Evolutionary conservation across 2,113 vertebrate genomes (phyloP).

Genomic region (Corvus hawaiiensis): DNA sequence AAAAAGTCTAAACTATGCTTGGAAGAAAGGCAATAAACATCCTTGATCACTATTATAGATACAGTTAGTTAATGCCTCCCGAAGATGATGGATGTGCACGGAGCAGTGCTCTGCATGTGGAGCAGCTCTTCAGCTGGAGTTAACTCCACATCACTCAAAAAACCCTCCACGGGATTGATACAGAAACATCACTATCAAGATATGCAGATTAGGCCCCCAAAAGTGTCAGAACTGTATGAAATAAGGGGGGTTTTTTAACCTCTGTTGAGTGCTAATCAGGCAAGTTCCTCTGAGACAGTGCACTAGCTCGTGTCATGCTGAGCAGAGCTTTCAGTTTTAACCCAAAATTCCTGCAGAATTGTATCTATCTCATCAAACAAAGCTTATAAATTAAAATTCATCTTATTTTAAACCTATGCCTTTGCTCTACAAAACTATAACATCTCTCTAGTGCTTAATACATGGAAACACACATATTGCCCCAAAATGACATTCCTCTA

Average conservation of each 20-base stretch:
- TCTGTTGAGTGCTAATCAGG: neutral
- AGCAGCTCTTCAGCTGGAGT: neutral
- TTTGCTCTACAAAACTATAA: neutral
- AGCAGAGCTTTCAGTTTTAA: neutral
- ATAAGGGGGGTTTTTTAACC: neutral
- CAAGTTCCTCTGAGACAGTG: neutral
- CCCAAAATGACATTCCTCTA: neutral
- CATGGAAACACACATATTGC: neutral
- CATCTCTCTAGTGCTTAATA: neutral
- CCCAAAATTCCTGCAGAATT: neutral
- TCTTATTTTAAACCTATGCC: neutral
- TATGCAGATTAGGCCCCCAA: neutral
- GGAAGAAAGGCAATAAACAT: neutral
- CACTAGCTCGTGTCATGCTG: neutral
- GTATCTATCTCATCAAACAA: neutral
- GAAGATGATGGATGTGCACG: rapidly evolving
- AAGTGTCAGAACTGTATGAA: neutral
- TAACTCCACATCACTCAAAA: neutral
- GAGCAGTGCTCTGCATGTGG: neutral
- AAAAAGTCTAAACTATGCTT: neutral
- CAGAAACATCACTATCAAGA: neutral
- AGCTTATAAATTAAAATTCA: neutral
- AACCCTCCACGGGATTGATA: neutral
- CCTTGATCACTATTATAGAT: neutral
- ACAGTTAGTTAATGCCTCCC: neutral